Percentiles rank a stretch among this genome's conserved stretches.
Conservation (phyloP, 64 coral and sea anemone genomes). For the Catalaphyllia jardinei region DNA sequence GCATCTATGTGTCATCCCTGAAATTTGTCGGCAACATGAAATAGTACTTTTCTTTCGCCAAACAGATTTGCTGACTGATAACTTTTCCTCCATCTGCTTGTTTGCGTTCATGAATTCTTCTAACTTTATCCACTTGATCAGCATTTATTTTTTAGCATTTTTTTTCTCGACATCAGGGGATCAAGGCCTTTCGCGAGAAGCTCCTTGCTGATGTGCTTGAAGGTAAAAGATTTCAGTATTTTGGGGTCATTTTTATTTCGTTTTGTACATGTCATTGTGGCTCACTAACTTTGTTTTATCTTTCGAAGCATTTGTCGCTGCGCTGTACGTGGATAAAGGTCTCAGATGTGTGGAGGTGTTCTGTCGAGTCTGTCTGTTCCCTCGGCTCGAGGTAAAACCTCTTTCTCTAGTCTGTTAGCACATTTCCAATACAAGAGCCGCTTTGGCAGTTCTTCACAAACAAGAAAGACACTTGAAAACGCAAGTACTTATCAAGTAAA, state of each 20-base stretch:
- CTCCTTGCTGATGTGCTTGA: conserved; percentile 85
- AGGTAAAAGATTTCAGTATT: conserved; percentile 54
- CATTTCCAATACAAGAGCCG: no score
- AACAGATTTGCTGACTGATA: no score
- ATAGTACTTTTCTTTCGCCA: no score
- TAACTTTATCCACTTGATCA: no score
- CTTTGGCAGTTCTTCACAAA: no score
- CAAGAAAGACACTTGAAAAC: no score
- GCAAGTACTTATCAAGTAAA: no score
- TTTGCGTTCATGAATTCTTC: no score
- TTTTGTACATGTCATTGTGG: neutral
- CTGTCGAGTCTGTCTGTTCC: conserved; percentile 89
- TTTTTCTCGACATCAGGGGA: neutral
- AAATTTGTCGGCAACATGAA: no score
- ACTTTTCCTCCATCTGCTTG: no score
- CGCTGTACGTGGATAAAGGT: conserved; percentile 95
- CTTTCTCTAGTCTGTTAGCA: neutral
- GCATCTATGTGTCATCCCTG: no score
- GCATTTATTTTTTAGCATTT: neutral
- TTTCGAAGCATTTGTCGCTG: conserved; percentile 84
- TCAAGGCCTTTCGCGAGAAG: conserved; percentile 73
- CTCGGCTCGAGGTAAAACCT: conserved; percentile 84
- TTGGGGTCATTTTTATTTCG: neutral
- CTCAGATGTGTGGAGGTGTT: conserved; percentile 88
- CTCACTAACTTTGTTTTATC: neutral